Conservation (phyloP, 2,888 invertebrate genomes). For the Eristalinus aeneus region DNA sequence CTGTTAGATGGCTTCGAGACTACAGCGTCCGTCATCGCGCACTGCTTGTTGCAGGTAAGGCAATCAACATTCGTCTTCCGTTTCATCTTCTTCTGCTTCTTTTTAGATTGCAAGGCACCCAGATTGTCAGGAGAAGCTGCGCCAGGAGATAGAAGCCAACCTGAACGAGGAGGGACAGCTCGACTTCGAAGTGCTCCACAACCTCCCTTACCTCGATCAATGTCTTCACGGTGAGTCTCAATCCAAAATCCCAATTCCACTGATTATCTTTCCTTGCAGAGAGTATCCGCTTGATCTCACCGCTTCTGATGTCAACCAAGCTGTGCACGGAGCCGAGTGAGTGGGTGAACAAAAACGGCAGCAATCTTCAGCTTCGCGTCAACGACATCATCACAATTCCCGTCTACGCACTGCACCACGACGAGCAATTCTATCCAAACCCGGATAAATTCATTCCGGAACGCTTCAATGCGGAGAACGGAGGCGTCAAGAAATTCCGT, state of each 20-base stretch:
- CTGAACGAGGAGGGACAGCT: conserved; percentile 47
- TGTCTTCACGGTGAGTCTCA: conserved; percentile 75
- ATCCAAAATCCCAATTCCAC: neutral
- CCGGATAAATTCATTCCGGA: conserved; percentile 77
- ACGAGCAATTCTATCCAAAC: conserved; percentile 75
- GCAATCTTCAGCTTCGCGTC: conserved; percentile 72
- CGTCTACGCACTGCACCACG: conserved; percentile 77
- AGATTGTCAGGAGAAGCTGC: conserved; percentile 74
- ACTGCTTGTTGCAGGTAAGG: conserved; percentile 74
- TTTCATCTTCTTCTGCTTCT: neutral
- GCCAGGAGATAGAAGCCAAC: conserved; percentile 72
- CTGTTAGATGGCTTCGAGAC: conserved; percentile 78
- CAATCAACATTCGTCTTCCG: no score
- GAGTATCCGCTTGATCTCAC: conserved; percentile 76
- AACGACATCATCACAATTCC: conserved; percentile 76
- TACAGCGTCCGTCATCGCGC: conserved; percentile 74
- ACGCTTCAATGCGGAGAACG: conserved; percentile 76
- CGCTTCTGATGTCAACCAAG: conserved; percentile 75
- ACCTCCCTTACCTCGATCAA: conserved; percentile 77
- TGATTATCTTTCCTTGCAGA: conserved; percentile 71
- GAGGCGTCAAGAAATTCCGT: conserved; percentile 75
- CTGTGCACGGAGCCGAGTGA: conserved; percentile 75
- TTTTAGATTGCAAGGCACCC: conserved; percentile 73
- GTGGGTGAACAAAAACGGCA: conserved; percentile 73
- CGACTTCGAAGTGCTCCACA: conserved; percentile 73